Evolutionary conservation across 92 coral and sea anemone genomes (phyloP).

Genomic region (Zoanthus solanderi): DNA sequence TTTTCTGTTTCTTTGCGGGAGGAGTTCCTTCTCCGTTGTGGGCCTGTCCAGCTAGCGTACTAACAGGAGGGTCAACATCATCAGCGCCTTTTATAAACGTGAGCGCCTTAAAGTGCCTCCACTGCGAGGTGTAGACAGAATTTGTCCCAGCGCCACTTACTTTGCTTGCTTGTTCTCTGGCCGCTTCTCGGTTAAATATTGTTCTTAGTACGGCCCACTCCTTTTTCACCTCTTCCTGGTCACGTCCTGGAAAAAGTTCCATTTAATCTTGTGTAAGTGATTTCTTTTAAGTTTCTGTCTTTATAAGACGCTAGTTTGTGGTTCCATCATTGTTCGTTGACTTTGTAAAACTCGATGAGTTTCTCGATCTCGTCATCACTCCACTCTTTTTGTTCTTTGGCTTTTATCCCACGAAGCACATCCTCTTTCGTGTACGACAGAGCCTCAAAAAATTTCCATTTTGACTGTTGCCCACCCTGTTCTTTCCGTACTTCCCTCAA

Average conservation of each 20-base stretch:
- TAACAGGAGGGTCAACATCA: conserved; percentile 27
- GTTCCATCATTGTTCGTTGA: conserved; percentile 54
- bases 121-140: conserved; percentile 39
- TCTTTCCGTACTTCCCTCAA: conserved; percentile 38
- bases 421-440: conserved; percentile 51
- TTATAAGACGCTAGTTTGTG: conserved; percentile 50
- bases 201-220: conserved; percentile 31
- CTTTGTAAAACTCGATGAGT: conserved; percentile 53
- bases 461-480: conserved; percentile 55
- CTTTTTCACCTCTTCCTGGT: conserved; percentile 23
- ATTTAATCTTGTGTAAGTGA: conserved; percentile 23
- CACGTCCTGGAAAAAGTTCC: conserved; percentile 46
- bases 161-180: conserved; percentile 39
- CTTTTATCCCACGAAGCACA: conserved; percentile 44
- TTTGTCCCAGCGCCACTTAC: conserved; percentile 30
- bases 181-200: conserved; percentile 33
- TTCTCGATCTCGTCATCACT: conserved; percentile 53
- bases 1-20: conserved; percentile 4
- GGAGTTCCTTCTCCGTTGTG: neutral
- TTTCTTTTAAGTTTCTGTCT: conserved; percentile 59
- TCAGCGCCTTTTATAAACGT: conserved; percentile 44
- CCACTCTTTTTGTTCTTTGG: conserved; percentile 60
- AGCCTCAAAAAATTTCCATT: conserved; percentile 55
- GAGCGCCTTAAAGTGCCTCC: conserved; percentile 41
- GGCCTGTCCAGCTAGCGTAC: conserved; percentile 16